Base-by-base conservation (phyloP, 2,113 vertebrate species). In the Phalacrocorax aristotelis region DNA sequence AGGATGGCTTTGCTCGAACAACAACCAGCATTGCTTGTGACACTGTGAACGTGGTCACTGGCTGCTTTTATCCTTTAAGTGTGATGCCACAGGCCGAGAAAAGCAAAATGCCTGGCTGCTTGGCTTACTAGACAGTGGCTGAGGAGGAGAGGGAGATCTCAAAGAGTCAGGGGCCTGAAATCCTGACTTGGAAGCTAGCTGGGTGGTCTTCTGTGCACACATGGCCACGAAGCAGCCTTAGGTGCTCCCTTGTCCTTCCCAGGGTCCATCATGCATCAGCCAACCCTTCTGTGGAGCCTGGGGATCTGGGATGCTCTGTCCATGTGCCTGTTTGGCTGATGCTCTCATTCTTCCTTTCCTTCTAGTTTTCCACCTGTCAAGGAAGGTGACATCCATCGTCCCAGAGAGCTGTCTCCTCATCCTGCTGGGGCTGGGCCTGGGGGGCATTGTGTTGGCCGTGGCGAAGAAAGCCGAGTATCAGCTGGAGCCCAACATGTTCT, bases 351-450 rank as follows among this genome's bases (percentile, higher is more conserved):
- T 75, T 62, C n/a, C 62, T 94, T 97, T 65, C 75, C 17, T 97
- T 97, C 57, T 93, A 99, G 99, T 99, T 95, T 99, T 99, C 97
- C 99, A 99, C 96, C 97, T 99, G 91, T 99, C 99, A 13, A 98
- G 99, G 97, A 99, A 99, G 32, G 99, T 99, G 97, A 99, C 99
- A 2, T 99, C 98, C 0, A 94, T 99, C 4, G 99, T 99, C 10
- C 99, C 99, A 0, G 99, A 99, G 98, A 99, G 99, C 98, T 99
- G 99, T 97, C 98, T 99, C 97, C 98, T 99, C 94, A 99, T 99
- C 97, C 98, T 99, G 58, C 96, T 99, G 94, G 99, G 99, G 11
- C 98, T 99, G 98, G 99, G 98, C n/a, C 98, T 99, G 74, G 99
- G 99, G 4, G 99, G 99, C 38, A 98, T 99, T 3, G 99, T 99